Evolutionary conservation across 2,113 vertebrate genomes (phyloP), one percentile per base, ranked within the genome.

Genomic region (Mungos mungo): DNA sequence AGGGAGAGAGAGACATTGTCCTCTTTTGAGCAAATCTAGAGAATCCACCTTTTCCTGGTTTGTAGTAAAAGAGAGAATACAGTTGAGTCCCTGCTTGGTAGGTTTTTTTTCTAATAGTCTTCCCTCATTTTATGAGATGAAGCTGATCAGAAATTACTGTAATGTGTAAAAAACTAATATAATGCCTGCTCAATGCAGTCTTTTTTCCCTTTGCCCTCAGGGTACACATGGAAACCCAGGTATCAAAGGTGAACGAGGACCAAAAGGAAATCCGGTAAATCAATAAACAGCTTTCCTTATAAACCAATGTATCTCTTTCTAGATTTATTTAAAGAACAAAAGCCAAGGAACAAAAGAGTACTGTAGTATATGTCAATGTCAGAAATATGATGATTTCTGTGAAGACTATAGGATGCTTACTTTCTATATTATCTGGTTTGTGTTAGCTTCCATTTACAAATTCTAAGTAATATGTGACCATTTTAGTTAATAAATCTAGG

Each of bases 181-280:
- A 82, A 92, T 60, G 38, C 1, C 68, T 92, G 15, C 12, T 96
- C 31, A 83, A 12, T 71, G 45, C 82, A 83, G 86, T 11, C 5
- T 93, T 95, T 98, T 76, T 88, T 38, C 3, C 92, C 13, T 79
- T 96, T 95, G 93, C 16, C 83, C 98, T 98, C 74, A 99, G 98
- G 98, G 98, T 84, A 95, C 69, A 60, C 60, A 31, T 96, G 98
- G 98, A 92, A 82, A 52, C n/a, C 98, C 72, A 88, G 98, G 98
- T 19, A 97, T 98, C 72, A 99, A 97, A 97, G 98, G 98, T 93
- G 98, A 98, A 25, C 94, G 94, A 96, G 98, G 98, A 98, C 97
- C 98, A 54, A 99, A 99, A 98, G 98, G 98, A 97, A 98, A 93
- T 60, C 98, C 97, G 97, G 98, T 99, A 98, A 98, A 91, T 93